Base-by-base conservation (phyloP, 23 tunicate genomes). In the Halocynthia aurantium region DNA sequence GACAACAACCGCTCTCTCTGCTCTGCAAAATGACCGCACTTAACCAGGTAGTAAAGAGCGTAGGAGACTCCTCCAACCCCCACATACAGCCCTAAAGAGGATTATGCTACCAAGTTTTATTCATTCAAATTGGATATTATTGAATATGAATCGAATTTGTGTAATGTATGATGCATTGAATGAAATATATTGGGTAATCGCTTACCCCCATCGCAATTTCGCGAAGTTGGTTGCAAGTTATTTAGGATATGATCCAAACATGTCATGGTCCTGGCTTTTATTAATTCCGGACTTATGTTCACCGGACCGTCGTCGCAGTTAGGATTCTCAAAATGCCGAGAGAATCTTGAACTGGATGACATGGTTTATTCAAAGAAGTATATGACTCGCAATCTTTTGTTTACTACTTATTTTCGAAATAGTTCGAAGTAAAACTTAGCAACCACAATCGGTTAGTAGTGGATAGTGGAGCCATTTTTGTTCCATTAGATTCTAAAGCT, bases 11-110 rank as follows among this genome's bases (percentile, higher is more conserved):
- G 11, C 52, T 71, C 53, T 7, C 20, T 10, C 40, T 78, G 70
- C 8, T 73, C 74, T 19, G n/a, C 57, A 61, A 84, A 84, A 51
- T 10, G 53, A 71, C 63, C 83, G 70, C 63, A 71, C 53, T 80
- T 86, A 18, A 70, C 69, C 7, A 86, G 31, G 70, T 86, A 80
- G 52, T 86, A 86, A 49, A 80, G 69, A 15, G 72, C 53, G 58
- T 86, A 86, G 49, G 84, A 84, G 15, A 75, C 57, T 62, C 91
- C 91, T 53, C 81, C 84, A 8, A 60, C 20, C 0, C 91, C 91
- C 7, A 75, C 80, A 67, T 86, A 86, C 7, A 86, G 22, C 21
- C 91, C 91, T 86, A 52, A 51, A 79, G 63, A 56, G 6, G 11
- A 62, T 15, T 13, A 75, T 60, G 17, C 17, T 15, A 15, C 17